Base-by-base conservation (phyloP, 1,140 invertebrate species). In the Drosophila arawakana region DNA sequence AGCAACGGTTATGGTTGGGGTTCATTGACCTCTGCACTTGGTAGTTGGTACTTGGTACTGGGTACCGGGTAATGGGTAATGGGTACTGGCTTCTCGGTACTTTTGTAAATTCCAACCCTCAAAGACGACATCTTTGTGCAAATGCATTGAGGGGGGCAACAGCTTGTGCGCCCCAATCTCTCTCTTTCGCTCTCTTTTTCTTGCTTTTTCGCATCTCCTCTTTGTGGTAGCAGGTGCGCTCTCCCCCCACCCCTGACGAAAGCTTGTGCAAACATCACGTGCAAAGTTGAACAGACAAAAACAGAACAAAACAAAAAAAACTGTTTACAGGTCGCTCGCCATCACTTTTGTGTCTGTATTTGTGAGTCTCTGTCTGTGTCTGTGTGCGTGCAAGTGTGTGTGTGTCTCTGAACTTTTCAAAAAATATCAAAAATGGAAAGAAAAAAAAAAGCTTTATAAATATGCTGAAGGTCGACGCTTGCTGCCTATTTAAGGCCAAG, bases 391-490 rank as follows among this genome's bases (percentile, higher is more conserved):
- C 50, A 21, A 21, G 9, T 59, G 18, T 59, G 8, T 70, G 34
- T 55, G 21, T 62, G 44, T 44, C 18, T 57, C 8, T 58, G 50
- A 73, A 62, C 18, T 61, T 73, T 74, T 68, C 25, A 30, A 30
- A 30, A 30, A 3, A 5, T 30, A 30, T 30, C 25, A 30, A 30
- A 30, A 30, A 30, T 30, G 25, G 25, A 30, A 30, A 30, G 0
- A 2, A 81, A 72, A 10, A 52, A 52, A 54, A 39, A 68, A 81
- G 70, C 73, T 80, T 63, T 46, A 80, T 73, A 83, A 83, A 84
- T 85, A 84, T 78, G 73, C 52, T 84, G 81, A 84, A 84, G 81
- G 81, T 84, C 81, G 78, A 30, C 71, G 69, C 43, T 30, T 67
- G 80, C 47, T 61, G 61, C 58, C 62, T 57, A 58, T 75, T 70